These are phyloP conservation scores for Synergus itoensis DNA, from an alignment of 2,888 invertebrate genomes.

Conservation along the genomic window DNA sequence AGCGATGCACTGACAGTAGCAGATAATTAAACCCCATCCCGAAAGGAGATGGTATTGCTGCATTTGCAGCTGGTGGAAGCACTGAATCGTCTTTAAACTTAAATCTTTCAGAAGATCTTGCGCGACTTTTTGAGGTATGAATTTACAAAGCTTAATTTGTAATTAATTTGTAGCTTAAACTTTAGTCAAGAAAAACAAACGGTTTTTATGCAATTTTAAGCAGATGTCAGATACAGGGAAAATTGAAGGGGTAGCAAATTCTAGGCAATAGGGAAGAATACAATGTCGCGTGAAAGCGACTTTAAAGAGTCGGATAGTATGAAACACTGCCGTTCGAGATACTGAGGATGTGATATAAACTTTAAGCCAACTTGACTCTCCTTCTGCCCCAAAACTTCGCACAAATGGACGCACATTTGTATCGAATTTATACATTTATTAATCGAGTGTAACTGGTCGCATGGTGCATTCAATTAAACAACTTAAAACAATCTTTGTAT, in stretches of 20 bases:
- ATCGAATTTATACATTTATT: slow-evolving; percentile 37
- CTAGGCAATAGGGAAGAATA: slow-evolving; percentile 29
- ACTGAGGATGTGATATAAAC: slow-evolving; percentile 71
- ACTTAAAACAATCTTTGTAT: not conserved
- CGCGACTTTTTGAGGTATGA: not conserved
- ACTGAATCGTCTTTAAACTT: slow-evolving; percentile 54
- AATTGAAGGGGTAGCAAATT: slow-evolving; percentile 22
- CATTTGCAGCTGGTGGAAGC: slow-evolving; percentile 73
- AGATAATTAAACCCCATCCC: slow-evolving; percentile 71
- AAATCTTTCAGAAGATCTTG: not conserved
- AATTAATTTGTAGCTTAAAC: slow-evolving; percentile 3
- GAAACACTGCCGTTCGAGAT: slow-evolving; percentile 67
- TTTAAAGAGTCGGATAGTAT: slow-evolving; percentile 43
- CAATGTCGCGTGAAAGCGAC: slow-evolving; percentile 15
- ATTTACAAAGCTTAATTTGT: not conserved
- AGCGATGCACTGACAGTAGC: slow-evolving; percentile 78
- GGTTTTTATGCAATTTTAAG: not conserved
- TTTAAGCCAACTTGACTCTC: slow-evolving; percentile 62
- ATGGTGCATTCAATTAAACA: slow-evolving; percentile 28
- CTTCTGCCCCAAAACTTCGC: slow-evolving; percentile 23
- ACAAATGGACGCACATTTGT: slow-evolving; percentile 35
- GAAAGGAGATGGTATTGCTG: slow-evolving; percentile 72
- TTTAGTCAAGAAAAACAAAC: slow-evolving; percentile 21
- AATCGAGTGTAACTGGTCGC: slow-evolving; percentile 14
- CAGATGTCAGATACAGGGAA: slow-evolving; percentile 34